Evolutionary conservation across 1,140 invertebrate genomes (phyloP).

Genomic region (Tetragonula clypearis): DNA sequence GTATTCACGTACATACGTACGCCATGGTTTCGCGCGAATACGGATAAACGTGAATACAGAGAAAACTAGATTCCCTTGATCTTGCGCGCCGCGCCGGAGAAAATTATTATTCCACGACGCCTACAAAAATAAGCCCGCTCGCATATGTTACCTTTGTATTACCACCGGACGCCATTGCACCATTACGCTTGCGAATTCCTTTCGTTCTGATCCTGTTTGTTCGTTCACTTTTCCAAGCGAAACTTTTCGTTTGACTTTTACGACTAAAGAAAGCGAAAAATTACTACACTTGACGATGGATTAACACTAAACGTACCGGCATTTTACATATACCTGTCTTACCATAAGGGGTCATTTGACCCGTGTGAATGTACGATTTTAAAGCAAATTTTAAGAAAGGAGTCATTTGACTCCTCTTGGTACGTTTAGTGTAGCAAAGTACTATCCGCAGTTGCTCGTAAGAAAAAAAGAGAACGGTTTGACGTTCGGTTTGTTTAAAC

Average conservation of each 20-base stretch:
- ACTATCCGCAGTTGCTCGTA: too few relatives aligned
- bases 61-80: conserved; percentile 74
- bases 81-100: conserved; percentile 55
- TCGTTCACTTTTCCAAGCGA: neutral
- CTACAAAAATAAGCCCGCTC: conserved; percentile 34
- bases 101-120: conserved; percentile 45
- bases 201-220: conserved; percentile 28
- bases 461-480: too few relatives aligned
- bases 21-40: conserved; percentile 41
- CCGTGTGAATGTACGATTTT: too few relatives aligned
- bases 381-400: too few relatives aligned
- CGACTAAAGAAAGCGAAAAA: too few relatives aligned
- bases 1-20: neutral
- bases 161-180: conserved; percentile 49
- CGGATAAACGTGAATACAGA: neutral
- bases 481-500: conserved; percentile 16
- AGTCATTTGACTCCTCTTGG: too few relatives aligned
- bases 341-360: too few relatives aligned
- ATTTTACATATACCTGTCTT: too few relatives aligned
- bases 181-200: conserved; percentile 1
- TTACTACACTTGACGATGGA: too few relatives aligned
- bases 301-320: too few relatives aligned
- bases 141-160: conserved; percentile 35
- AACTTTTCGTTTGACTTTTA: too few relatives aligned
- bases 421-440: too few relatives aligned